Base-by-base conservation (phyloP, 2,797 vertebrate species). In the Propithecus deckenii region DNA sequence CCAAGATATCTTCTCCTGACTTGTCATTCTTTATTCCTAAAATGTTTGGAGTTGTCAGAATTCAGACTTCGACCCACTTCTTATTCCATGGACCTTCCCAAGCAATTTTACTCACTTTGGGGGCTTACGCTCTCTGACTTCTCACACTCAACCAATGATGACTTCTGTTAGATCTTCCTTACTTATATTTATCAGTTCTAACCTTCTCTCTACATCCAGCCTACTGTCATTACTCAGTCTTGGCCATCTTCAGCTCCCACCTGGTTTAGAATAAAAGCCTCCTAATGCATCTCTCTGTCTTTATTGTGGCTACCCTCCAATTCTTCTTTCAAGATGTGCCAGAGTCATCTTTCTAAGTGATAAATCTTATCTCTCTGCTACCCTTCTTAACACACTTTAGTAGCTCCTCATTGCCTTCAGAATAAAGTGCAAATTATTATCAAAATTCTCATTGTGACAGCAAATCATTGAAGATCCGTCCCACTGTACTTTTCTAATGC, bases 331-430 rank as follows among this genome's bases (percentile, higher is more conserved):
- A 79, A 23, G 5, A 20, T 65, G 48, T 80, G 72, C 74, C 69
- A 91, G 43, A 61, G 35, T 38, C 83, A 83, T 88, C 84, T 87
- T 86, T 94, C 79, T 61, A 79, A 86, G 46, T 86, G 81, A 80
- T 94, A 59, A 76, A 72, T 85, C 23, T 84, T 94, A 79, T 75
- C 76, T 81, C 78, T 89, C 75, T 63, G 43, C 55, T 78, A 20
- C 72, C 23, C 63, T 95, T 83, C n/a, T 89, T 84, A 86, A 52
- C 95, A 91, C 69, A 86, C n/a, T 74, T 67, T n/a, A 89, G 22
- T 92, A 25, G 4, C 17, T 88, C 52, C 43, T 88, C 63, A 67
- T 55, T 92, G 72, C 67, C 59, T 85, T 95, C 20, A 78, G 86
- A 92, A 91, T 67, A 69, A 81, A 93, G 43, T 89, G 23, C 50